Percentiles rank a stretch among this genome's conserved stretches.
These are phyloP conservation scores for Uropsilus gracilis DNA, from an alignment of 2,113 vertebrate species.

Conservation along the genomic window DNA sequence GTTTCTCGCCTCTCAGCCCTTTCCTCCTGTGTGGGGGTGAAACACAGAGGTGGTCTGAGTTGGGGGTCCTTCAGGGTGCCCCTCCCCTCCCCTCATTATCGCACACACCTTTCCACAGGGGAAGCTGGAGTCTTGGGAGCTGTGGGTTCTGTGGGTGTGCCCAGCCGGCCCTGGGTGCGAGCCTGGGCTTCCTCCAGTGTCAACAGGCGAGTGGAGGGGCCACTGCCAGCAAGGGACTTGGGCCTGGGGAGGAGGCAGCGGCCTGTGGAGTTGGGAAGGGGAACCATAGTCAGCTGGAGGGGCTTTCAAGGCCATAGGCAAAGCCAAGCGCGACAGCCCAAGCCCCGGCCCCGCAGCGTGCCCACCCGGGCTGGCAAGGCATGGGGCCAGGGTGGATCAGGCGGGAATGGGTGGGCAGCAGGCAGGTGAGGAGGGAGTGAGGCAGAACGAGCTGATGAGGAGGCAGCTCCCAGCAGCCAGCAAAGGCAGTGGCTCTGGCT, in stretches of 20 bases:
- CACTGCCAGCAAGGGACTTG: slow-evolving; percentile 86
- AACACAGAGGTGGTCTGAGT: neutral
- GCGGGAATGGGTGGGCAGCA: slow-evolving; percentile 68
- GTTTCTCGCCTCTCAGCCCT: slow-evolving; percentile 81
- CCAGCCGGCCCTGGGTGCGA: slow-evolving; percentile 85
- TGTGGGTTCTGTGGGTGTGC: slow-evolving; percentile 46
- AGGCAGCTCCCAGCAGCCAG: slow-evolving; percentile 80
- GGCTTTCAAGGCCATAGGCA: slow-evolving; percentile 43
- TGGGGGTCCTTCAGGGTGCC: neutral
- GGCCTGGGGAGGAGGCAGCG: slow-evolving; percentile 88
- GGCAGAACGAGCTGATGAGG: slow-evolving; percentile 76
- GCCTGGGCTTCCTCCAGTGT: slow-evolving; percentile 91
- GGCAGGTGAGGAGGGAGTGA: slow-evolving; percentile 69
- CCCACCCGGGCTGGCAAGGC: slow-evolving; percentile 81
- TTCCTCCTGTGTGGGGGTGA: slow-evolving; percentile 79
- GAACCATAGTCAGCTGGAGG: neutral
- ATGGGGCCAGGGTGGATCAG: slow-evolving; percentile 72
- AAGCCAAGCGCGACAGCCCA: slow-evolving; percentile 78
- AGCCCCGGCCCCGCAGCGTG: slow-evolving; percentile 76
- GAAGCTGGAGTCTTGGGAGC: slow-evolving; percentile 61
- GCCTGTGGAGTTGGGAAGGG: slow-evolving; percentile 77
- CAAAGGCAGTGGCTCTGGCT: slow-evolving; percentile 73
- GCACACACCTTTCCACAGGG: slow-evolving; percentile 62
- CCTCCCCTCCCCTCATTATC: neutral
- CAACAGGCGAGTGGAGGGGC: slow-evolving; percentile 86